These are phyloP conservation scores for Xenopus petersii DNA, from an alignment of 2,797 vertebrate species.

Conservation along the genomic window DNA sequence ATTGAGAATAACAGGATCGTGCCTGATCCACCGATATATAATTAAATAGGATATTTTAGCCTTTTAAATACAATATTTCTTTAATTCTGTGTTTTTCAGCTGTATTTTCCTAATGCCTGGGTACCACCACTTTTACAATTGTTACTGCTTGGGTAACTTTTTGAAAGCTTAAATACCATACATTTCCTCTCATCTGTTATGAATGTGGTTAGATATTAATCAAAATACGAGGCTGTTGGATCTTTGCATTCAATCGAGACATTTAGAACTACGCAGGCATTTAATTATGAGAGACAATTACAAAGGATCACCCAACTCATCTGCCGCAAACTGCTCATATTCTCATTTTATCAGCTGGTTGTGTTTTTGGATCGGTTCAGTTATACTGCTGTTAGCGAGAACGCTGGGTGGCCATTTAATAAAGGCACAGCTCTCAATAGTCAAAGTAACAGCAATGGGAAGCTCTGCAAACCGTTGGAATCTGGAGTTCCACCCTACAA, in stretches of 20 bases:
- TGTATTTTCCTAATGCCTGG: conserved; percentile 25
- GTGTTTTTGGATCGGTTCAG: conserved; percentile 8
- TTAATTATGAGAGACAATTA: conserved; percentile 42
- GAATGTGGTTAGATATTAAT: conserved; percentile 43
- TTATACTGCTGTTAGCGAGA: conserved; percentile 6
- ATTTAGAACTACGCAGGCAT: conserved; percentile 21
- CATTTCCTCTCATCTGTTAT: conserved; percentile 34
- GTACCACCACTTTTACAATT: conserved; percentile 27
- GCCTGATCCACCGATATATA: conserved; percentile 7
- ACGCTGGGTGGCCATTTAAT: background rate
- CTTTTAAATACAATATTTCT: conserved; percentile 28
- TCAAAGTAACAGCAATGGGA: too few species aligned
- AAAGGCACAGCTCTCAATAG: too few species aligned
- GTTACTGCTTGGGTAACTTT: conserved; percentile 41
- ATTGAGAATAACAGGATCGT: too few species aligned
- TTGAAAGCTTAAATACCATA: conserved; percentile 46
- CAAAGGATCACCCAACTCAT: conserved; percentile 20
- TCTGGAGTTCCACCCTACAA: too few species aligned
- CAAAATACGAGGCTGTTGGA: conserved; percentile 25
- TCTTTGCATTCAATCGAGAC: conserved; percentile 26
- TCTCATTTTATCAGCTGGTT: conserved; percentile 5
- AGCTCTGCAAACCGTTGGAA: too few species aligned
- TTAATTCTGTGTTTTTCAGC: conserved; percentile 27
- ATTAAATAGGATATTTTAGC: conserved; percentile 19
- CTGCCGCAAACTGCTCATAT: conserved; percentile 2